Evolutionary conservation across 2,888 invertebrate genomes (phyloP), one percentile per base, ranked within the genome.

Genomic region (Acronicta leporina): DNA sequence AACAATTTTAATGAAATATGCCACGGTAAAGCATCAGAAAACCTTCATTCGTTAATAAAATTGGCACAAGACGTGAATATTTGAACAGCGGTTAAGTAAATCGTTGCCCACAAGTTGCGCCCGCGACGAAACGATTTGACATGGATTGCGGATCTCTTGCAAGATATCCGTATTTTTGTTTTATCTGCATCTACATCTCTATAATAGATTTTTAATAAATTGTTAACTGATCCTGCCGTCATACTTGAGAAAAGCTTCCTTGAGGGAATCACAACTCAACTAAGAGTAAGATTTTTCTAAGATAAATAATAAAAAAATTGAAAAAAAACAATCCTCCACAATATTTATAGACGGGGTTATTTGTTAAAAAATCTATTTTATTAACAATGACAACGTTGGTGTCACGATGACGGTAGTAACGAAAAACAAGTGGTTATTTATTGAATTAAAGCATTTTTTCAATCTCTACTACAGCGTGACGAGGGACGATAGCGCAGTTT

Each of bases 401-500:
- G 58, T 57, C 46, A 48, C 44, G 20, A 20, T 20, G 20, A 20
- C 20, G 40, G 42, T 30, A 54, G 38, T n/a, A 13, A 33, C 20
- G 43, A 59, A 55, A 63, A 66, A 53, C 40, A 9, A 56, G 9
- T 38, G 8, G n/a, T 42, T 60, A 49, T 25, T 42, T 60, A 49
- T 25, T 53, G 62, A 63, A 71, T 60, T 71, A 15, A 35, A 61
- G 15, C n/a, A 62, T 70, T 80, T 78, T 80, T 81, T 78, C 53
- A 63, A 66, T 80, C 59, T 75, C 76, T 80, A 82, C 64, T 72
- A 74, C 60, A 83, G 77, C 87, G 83, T 85, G 83, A 79, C 84
- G 86, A 88, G 82, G 84, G 87, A 80, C 89, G 79, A 75, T 76
- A 73, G 70, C 72, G 65, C 50, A 52, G 52, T 11, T 65, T 72